Base-by-base conservation (phyloP, 2,888 invertebrate genomes). In the Drosophila emarginata region DNA sequence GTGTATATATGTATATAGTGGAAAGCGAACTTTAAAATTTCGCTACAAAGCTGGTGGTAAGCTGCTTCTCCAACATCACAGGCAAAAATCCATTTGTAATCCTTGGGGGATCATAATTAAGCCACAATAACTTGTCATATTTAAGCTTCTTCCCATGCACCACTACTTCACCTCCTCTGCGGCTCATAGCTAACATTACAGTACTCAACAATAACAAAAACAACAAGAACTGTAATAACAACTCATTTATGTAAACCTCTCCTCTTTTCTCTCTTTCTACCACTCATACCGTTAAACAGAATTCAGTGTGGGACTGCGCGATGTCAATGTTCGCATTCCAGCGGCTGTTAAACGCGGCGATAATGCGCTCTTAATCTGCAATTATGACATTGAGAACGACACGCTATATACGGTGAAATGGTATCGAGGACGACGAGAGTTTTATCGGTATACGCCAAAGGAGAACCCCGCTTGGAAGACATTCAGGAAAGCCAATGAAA, bases 331-430 rank as follows among this genome's bases (percentile, higher is more conserved):
- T 83, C 92, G 93, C 78, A 94, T 95, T 32, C 96, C 96, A 52
- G 92, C 94, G 64, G 95, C 95, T 2, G 95, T 94, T 53, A 93
- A 94, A 80, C 93, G 94, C 70, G 95, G 95, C 61, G 93, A 94
- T 72, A 93, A 93, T 84, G 95, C 95, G 52, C 93, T 93, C 81
- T 93, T 96, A 90, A 93, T 93, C 87, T 97, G 97, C 92, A 93
- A 94, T 83, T 95, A 97, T 90, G 96, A 97, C 90, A 94, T 96
- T 93, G 95, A 96, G 91, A 94, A 94, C 23, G 95, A 94, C 53
- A 95, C 94, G n/a, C 93, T 97, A 61, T 97, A 97, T 93, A 94
- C 96, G n/a, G 96, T 97, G 72, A 97, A 97, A 92, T 97, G 96
- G 97, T 97, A 97, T 92, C 93, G 96, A 69, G 97, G 97, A 12